Evolutionary conservation across 2,888 invertebrate species (phyloP).

Genomic region (Drosophila formosana): DNA sequence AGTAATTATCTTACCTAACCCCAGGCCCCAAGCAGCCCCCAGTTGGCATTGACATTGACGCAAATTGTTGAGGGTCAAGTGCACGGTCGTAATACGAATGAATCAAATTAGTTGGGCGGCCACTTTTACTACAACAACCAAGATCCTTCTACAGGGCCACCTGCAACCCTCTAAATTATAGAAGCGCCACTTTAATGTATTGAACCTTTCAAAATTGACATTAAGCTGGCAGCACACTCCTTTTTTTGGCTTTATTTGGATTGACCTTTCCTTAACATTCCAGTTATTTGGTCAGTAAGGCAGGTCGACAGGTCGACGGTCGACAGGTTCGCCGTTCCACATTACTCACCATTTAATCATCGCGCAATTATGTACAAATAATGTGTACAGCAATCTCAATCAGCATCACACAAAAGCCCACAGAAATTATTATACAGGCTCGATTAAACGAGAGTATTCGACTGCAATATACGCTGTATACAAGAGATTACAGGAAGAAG

Average conservation of each 20-base stretch:
- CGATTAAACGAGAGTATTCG: too few relatives aligned
- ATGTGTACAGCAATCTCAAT: neutral
- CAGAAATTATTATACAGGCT: neutral
- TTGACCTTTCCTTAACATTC: neutral
- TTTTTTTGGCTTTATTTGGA: neutral
- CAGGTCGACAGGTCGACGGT: neutral
- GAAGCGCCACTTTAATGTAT: neutral
- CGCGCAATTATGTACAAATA: too few relatives aligned
- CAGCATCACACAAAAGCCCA: slow-evolving; percentile 17
- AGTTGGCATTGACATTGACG: slow-evolving; percentile 74
- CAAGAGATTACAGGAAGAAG: too few relatives aligned
- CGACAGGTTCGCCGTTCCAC: too few relatives aligned
- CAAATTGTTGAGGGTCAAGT: slow-evolving; percentile 76
- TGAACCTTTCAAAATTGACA: neutral
- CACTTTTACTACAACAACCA: slow-evolving; percentile 7
- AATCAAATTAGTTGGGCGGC: slow-evolving; percentile 64
- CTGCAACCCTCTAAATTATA: neutral
- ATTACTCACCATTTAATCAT: neutral
- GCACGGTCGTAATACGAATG: slow-evolving; percentile 59
- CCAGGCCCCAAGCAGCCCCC: neutral
- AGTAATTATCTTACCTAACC: slow-evolving; percentile 52
- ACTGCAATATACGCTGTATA: too few relatives aligned
- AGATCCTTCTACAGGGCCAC: too few relatives aligned
- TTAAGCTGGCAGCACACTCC: neutral
- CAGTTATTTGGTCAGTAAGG: neutral